These are phyloP conservation scores for Melanargia galathea DNA, from an alignment of 2,888 invertebrate species.

Conservation along the genomic window DNA sequence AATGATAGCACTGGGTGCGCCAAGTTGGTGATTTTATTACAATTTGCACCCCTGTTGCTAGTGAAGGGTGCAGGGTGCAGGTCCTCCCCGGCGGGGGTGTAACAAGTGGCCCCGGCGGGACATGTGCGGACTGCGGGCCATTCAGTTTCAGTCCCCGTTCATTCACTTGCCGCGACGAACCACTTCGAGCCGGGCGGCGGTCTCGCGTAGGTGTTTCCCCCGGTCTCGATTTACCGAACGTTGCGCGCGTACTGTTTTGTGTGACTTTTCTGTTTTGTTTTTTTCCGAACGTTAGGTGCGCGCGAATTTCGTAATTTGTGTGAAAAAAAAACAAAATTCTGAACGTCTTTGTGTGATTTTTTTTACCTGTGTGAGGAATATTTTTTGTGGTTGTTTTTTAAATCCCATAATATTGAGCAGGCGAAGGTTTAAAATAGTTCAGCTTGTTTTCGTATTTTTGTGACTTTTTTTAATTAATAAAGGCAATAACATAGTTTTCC, in stretches of 20 bases:
- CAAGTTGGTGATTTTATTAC: constrained; percentile 66
- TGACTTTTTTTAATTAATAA: neutral
- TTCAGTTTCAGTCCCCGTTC: constrained; percentile 52
- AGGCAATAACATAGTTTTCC: no score
- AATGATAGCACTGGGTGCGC: constrained; percentile 47
- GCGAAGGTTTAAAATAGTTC: neutral
- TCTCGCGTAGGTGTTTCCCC: constrained; percentile 47
- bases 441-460: neutral
- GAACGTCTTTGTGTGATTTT: neutral
- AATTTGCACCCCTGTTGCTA: constrained; percentile 53
- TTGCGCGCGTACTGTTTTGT: constrained; percentile 39
- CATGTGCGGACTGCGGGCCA: constrained; percentile 60
- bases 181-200: constrained; percentile 45
- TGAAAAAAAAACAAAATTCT: no score
- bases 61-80: constrained; percentile 49
- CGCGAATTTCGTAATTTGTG: no score
- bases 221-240: constrained; percentile 27
- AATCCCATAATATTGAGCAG: neutral
- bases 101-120: constrained; percentile 75
- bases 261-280: constrained; percentile 24
- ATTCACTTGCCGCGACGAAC: constrained; percentile 49
- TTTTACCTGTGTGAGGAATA: neutral
- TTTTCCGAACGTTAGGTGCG: constrained; percentile 28
- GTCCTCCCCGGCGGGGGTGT: constrained; percentile 63
- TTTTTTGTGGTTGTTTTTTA: neutral